phyloP scores from a whole-genome alignment of 2,888 invertebrate species.

The Ramazzottius varieornatus region DNA sequence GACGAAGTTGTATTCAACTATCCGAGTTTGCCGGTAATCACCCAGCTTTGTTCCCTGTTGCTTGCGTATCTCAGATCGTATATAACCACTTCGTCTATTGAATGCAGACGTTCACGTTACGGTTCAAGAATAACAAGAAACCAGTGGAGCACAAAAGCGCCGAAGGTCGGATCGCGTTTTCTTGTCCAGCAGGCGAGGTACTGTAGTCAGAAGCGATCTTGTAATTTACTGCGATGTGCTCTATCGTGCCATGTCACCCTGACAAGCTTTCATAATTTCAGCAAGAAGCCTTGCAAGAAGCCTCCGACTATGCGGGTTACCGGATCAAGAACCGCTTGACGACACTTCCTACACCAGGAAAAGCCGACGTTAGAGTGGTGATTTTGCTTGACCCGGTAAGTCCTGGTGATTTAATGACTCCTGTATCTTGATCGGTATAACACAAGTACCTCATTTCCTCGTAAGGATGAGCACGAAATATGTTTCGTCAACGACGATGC shows the following conservation, averaged over 20 bases:
- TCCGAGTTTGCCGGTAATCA: slow-evolving; percentile 35
- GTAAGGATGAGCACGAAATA: slow-evolving; percentile 73
- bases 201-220: not conserved
- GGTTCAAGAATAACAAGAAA: not conserved
- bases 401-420: slow-evolving; percentile 10
- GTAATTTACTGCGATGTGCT: not conserved
- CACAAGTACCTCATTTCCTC: slow-evolving; percentile 10
- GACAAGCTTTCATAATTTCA: not conserved
- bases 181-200: slow-evolving; percentile 37
- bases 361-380: slow-evolving; percentile 79
- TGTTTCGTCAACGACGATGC: slow-evolving; percentile 94
- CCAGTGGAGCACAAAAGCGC: slow-evolving; percentile 56
- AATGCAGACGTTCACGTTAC: not conserved
- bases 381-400: slow-evolving; percentile 71
- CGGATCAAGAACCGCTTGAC: slow-evolving; percentile 47
- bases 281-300: not conserved
- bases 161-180: slow-evolving; percentile 81
- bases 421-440: slow-evolving; percentile 4
- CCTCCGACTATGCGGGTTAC: not conserved
- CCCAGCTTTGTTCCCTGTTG: not conserved
- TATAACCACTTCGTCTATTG: too few species aligned
- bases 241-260: not conserved
- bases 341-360: slow-evolving; percentile 82
- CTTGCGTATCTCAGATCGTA: too few species aligned
- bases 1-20: slow-evolving; percentile 41